Conservation (phyloP, 2,888 invertebrate genomes). For the Chironomus riparius region DNA sequence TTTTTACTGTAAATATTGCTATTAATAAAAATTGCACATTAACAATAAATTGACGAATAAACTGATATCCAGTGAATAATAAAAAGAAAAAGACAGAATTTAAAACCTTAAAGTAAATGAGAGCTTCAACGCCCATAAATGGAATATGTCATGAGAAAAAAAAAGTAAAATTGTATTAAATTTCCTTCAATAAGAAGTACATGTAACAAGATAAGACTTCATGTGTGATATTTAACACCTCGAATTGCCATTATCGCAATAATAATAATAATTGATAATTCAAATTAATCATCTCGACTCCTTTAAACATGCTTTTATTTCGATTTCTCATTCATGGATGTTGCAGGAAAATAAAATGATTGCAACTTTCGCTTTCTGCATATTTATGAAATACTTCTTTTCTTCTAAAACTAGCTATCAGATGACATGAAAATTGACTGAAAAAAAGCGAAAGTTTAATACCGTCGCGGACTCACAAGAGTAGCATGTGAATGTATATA, state of each 20-base stretch:
- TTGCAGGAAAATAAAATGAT: too few relatives aligned
- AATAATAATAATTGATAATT: not conserved
- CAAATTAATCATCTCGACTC: not conserved
- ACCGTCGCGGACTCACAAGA: too few relatives aligned
- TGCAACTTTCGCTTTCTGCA: not conserved
- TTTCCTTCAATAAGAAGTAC: not conserved
- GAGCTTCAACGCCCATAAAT: constrained; percentile 10
- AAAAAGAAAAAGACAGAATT: not conserved
- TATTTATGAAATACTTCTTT: too few relatives aligned
- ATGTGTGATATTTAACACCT: not conserved
- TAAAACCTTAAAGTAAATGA: not conserved
- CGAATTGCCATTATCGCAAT: not conserved
- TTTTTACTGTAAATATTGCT: too few relatives aligned
- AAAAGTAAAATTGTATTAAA: constrained; percentile 3
- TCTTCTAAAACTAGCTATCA: not conserved
- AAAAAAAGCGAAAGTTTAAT: not conserved
- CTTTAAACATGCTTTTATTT: too few relatives aligned
- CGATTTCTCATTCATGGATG: too few relatives aligned
- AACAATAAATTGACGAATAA: too few relatives aligned
- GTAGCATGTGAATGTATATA: too few relatives aligned
- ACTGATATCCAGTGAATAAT: too few relatives aligned
- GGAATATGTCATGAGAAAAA: constrained; percentile 14
- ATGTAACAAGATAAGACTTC: not conserved
- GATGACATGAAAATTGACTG: not conserved
- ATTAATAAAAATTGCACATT: too few relatives aligned